Evolutionary conservation across 2,888 invertebrate species (phyloP).

Genomic region (Caenorhabditis doughertyi): DNA sequence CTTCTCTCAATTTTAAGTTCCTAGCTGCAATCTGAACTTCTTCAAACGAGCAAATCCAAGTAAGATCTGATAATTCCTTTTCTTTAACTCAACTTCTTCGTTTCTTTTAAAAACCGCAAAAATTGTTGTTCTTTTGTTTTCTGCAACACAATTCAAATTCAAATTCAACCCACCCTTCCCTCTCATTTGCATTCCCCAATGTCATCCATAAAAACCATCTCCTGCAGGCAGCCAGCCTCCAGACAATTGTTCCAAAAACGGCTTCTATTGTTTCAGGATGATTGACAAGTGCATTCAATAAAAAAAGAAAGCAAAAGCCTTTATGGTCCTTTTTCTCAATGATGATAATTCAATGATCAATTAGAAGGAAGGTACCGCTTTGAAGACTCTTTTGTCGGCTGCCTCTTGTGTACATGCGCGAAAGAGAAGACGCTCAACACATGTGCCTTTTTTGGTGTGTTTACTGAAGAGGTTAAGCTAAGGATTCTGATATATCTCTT

Average conservation of each 20-base stretch:
- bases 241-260: too few species aligned
- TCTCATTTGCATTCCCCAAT: too few species aligned
- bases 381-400: neutral
- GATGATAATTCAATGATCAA: conserved; percentile 43
- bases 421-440: conserved; percentile 5
- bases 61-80: too few species aligned
- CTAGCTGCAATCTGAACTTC: too few species aligned
- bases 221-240: too few species aligned
- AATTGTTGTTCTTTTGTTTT: neutral
- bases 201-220: neutral
- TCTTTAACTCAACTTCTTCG: neutral
- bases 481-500: too few species aligned
- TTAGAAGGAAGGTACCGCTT: neutral
- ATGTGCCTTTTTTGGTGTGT: conserved; percentile 2
- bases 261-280: conserved; percentile 6
- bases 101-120: too few species aligned
- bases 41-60: too few species aligned
- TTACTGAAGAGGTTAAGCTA: too few species aligned
- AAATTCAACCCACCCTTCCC: neutral
- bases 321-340: neutral
- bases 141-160: neutral
- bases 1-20: too few species aligned
- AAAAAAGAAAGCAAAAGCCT: neutral
- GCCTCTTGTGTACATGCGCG: neutral
- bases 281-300: conserved; percentile 22